These are phyloP conservation scores for Aethes cnicana DNA, from an alignment of 2,888 invertebrate species.

Conservation along the genomic window DNA sequence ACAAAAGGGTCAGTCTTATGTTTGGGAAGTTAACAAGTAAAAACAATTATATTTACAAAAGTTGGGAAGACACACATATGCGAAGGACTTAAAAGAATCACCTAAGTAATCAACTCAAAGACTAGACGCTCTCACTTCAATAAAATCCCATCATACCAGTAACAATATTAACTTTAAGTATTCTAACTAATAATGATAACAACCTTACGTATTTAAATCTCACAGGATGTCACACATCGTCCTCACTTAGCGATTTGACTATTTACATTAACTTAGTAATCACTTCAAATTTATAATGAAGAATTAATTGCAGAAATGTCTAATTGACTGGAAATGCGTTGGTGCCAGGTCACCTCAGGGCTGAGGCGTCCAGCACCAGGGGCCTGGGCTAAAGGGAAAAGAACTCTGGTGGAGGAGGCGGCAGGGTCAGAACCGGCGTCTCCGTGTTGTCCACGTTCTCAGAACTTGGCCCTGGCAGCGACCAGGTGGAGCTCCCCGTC, in stretches of 20 bases:
- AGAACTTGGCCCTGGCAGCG: conserved; percentile 85
- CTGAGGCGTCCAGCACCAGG: conserved; percentile 74
- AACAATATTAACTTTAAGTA: conserved; percentile 67
- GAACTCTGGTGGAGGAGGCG: conserved; percentile 82
- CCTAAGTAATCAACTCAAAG: conserved; percentile 40
- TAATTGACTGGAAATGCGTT: conserved; percentile 68
- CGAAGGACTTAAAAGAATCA: conserved; percentile 64
- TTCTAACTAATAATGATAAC: conserved; percentile 70
- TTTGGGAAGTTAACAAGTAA: conserved; percentile 80
- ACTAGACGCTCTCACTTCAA: conserved; percentile 46
- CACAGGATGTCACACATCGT: conserved; percentile 76
- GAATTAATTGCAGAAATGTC: conserved; percentile 72
- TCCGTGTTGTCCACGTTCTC: conserved; percentile 65
- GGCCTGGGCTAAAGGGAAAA: conserved; percentile 78
- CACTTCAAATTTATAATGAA: conserved; percentile 62
- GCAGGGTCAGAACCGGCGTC: conserved; percentile 72
- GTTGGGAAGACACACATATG: conserved; percentile 76
- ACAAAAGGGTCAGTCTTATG: conserved; percentile 82
- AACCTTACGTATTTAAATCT: conserved; percentile 73
- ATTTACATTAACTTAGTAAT: conserved; percentile 69
- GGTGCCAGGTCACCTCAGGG: conserved; percentile 79
- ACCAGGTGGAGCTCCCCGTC: conserved; percentile 91
- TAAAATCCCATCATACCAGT: conserved; percentile 60
- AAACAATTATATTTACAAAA: conserved; percentile 78
- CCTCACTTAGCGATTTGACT: conserved; percentile 58